phyloP scores from a whole-genome alignment of 2,888 invertebrate genomes.

The Melieria picta region DNA sequence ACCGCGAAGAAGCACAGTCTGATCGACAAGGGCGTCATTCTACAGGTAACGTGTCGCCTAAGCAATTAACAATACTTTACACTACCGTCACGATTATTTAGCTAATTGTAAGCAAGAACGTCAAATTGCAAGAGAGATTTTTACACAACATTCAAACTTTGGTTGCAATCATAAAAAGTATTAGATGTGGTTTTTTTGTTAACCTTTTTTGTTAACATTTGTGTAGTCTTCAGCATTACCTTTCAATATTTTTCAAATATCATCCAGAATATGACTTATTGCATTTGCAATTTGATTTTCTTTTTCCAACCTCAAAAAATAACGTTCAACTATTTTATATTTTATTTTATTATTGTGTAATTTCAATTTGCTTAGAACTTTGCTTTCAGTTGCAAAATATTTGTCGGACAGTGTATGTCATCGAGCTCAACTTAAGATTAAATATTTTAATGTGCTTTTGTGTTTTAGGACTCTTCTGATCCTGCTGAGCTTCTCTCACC shows the following conservation, averaged over 20 bases:
- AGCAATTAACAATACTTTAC: not conserved
- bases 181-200: too few relatives aligned
- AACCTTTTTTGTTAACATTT: too few relatives aligned
- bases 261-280: too few relatives aligned
- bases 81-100: not conserved
- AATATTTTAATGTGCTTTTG: not conserved
- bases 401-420: too few relatives aligned
- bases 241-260: too few relatives aligned
- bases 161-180: too few relatives aligned
- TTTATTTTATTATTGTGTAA: not conserved
- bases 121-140: too few relatives aligned
- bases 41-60: constrained; percentile 71
- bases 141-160: too few relatives aligned
- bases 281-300: too few relatives aligned
- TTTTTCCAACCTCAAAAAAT: too few relatives aligned
- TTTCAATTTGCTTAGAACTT: not conserved
- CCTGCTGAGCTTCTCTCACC: constrained; percentile 86
- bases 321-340: not conserved
- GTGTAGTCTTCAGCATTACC: too few relatives aligned
- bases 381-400: not conserved
- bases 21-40: constrained; percentile 90
- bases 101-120: not conserved
- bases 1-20: constrained; percentile 98
- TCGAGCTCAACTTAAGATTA: not conserved
- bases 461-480: constrained; percentile 83